phyloP scores from a whole-genome alignment of 2,113 vertebrate genomes.

The Cathartes aura region DNA sequence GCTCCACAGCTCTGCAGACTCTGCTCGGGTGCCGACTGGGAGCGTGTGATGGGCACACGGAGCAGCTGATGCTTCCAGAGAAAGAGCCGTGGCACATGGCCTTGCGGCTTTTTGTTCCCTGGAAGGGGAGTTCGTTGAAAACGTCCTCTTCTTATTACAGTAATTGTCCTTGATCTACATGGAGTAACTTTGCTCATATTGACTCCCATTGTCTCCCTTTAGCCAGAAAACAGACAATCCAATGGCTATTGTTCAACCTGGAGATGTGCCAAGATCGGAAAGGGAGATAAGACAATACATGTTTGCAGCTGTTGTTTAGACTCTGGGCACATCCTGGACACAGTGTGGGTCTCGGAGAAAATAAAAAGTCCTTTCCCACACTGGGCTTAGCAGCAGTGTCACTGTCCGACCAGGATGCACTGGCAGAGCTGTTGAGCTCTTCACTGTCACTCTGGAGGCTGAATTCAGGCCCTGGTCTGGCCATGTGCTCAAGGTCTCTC shows the following conservation, averaged over 20 bases:
- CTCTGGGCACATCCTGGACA: not conserved
- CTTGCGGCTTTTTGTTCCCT: not conserved
- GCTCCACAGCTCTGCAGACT: not conserved
- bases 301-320: slow-evolving; percentile 45
- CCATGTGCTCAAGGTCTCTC: not conserved
- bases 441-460: not conserved
- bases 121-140: not conserved
- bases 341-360: not conserved
- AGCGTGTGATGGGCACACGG: accelerated
- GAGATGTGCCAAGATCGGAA: not conserved
- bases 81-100: not conserved
- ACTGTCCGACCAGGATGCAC: accelerated
- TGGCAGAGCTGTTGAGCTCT: not conserved
- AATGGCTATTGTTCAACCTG: slow-evolving; percentile 40
- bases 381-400: not conserved
- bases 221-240: not conserved
- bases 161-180: not conserved
- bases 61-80: not conserved
- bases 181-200: not conserved
- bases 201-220: not conserved
- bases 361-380: not conserved
- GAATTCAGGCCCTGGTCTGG: not conserved
- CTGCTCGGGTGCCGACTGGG: accelerated
- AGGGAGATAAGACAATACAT: not conserved
- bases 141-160: not conserved